A percentile compares a stretch with the other conserved stretches of the same genome.
These are phyloP conservation scores for Venustaconcha ellipsiformis DNA, from an alignment of 1,140 invertebrate genomes.

Conservation along the genomic window DNA sequence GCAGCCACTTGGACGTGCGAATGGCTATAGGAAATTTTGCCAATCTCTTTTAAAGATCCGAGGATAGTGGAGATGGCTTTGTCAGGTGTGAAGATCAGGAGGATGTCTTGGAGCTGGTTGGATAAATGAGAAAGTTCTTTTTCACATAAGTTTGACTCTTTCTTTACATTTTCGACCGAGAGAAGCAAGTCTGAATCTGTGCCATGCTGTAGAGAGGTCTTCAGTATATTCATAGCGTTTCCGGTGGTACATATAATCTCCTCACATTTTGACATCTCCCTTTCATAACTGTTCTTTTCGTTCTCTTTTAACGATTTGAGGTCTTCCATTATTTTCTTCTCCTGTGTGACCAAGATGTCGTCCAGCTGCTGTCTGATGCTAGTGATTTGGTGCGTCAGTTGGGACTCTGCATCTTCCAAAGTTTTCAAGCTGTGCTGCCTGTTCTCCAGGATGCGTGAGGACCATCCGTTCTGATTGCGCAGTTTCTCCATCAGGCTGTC, in stretches of 20 bases:
- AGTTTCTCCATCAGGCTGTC: slow-evolving; percentile 33
- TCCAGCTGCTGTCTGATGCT: slow-evolving; percentile 36
- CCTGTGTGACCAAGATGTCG: slow-evolving; percentile 32
- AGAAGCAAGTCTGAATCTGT: slow-evolving; percentile 37
- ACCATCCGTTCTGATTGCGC: slow-evolving; percentile 37
- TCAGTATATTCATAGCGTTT: slow-evolving; percentile 34
- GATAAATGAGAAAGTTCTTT: slow-evolving; percentile 27
- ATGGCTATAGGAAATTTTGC: slow-evolving; percentile 32
- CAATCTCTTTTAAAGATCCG: slow-evolving; percentile 29
- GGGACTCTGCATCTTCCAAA: slow-evolving; percentile 34
- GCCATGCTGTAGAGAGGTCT: slow-evolving; percentile 35
- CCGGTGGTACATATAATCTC: slow-evolving; percentile 37
- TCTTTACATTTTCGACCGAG: slow-evolving; percentile 39
- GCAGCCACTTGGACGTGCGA: slow-evolving; percentile 34
- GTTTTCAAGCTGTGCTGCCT: slow-evolving; percentile 35
- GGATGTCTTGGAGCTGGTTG: slow-evolving; percentile 24
- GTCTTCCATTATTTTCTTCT: slow-evolving; percentile 36
- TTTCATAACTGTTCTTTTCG: slow-evolving; percentile 33
- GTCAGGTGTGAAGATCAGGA: slow-evolving; percentile 36
- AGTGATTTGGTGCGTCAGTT: slow-evolving; percentile 34
- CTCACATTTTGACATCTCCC: slow-evolving; percentile 34
- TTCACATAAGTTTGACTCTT: slow-evolving; percentile 32
- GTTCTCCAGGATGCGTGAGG: slow-evolving; percentile 38
- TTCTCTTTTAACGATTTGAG: slow-evolving; percentile 25
- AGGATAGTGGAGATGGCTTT: slow-evolving; percentile 24